A percentile compares a stretch with the other conserved stretches of the same genome.
phyloP scores from a whole-genome alignment of 1,140 invertebrate genomes.

The Pogonognathellus flavescens region DNA sequence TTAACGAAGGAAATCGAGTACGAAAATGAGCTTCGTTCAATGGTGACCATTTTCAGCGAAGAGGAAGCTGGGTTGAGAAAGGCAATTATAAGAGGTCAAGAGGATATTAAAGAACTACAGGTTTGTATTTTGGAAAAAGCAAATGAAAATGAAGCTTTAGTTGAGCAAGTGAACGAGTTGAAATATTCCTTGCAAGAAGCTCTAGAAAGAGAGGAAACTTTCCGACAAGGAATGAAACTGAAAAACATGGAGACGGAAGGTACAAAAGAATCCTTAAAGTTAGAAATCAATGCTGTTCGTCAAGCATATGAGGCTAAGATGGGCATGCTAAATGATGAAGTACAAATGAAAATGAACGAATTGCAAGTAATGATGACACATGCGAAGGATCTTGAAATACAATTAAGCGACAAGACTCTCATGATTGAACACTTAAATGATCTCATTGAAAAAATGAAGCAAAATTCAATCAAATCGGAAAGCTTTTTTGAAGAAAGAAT shows the following conservation, averaged over 20 bases:
- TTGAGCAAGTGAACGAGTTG: not conserved
- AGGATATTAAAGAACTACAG: constrained; percentile 42
- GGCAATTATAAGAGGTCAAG: constrained; percentile 57
- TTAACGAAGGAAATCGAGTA: constrained; percentile 63
- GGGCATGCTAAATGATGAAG: constrained; percentile 2
- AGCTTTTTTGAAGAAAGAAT: constrained; percentile 49
- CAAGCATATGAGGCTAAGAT: constrained; percentile 15
- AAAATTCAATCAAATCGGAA: not conserved
- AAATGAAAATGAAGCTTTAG: constrained; percentile 2
- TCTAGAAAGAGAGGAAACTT: not conserved
- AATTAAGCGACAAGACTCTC: constrained; percentile 1
- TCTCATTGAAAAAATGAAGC: constrained; percentile 48
- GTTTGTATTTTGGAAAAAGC: constrained; percentile 28
- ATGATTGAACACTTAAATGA: constrained; percentile 26
- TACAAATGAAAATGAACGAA: constrained; percentile 3
- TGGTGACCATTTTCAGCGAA: constrained; percentile 60
- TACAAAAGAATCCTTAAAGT: not conserved
- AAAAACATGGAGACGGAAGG: not conserved
- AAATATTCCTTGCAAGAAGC: not conserved
- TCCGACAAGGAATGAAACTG: not conserved
- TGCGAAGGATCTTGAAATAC: not conserved
- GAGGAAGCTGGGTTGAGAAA: constrained; percentile 54
- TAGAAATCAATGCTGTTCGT: not conserved
- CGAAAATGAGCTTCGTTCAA: constrained; percentile 60
- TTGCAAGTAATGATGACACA: not conserved